phyloP scores from a whole-genome alignment of 2,113 vertebrate species.

The Cinclus mexicanus region DNA sequence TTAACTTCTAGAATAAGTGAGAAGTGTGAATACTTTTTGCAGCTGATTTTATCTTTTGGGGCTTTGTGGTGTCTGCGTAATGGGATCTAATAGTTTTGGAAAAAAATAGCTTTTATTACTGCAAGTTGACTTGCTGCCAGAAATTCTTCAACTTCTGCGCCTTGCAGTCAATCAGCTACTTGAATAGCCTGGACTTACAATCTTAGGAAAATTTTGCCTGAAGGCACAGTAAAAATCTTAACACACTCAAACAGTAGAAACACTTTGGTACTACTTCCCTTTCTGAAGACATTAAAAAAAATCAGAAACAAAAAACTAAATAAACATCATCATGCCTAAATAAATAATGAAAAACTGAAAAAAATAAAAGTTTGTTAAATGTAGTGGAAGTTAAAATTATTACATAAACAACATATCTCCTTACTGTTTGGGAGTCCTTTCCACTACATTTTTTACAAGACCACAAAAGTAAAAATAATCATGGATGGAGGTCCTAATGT shows the following conservation, averaged over 20 bases:
- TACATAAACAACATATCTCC: not conserved
- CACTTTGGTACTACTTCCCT: not conserved
- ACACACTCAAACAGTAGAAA: not conserved
- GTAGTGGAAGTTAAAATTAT: not conserved
- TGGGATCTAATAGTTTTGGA: not conserved
- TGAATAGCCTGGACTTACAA: not conserved
- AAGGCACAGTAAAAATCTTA: not conserved
- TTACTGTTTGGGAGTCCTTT: not conserved
- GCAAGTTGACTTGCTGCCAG: not conserved
- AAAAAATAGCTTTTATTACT: constrained; percentile 7
- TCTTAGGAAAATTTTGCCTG: constrained; percentile 37
- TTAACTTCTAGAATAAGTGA: not conserved
- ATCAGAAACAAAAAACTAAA: not conserved
- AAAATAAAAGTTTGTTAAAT: not conserved
- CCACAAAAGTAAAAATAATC: not conserved
- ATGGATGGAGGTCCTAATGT: not conserved
- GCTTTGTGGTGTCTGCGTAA: not conserved
- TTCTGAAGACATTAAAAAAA: not conserved
- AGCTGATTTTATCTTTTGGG: constrained; percentile 11
- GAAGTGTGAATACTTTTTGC: not conserved
- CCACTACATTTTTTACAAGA: not conserved
- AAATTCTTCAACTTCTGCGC: not conserved
- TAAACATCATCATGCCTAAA: not conserved
- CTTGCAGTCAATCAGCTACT: constrained; percentile 22
- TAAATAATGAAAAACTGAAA: not conserved